Base-by-base conservation (phyloP, 2,888 invertebrate species). In the Anticlea derivata region DNA sequence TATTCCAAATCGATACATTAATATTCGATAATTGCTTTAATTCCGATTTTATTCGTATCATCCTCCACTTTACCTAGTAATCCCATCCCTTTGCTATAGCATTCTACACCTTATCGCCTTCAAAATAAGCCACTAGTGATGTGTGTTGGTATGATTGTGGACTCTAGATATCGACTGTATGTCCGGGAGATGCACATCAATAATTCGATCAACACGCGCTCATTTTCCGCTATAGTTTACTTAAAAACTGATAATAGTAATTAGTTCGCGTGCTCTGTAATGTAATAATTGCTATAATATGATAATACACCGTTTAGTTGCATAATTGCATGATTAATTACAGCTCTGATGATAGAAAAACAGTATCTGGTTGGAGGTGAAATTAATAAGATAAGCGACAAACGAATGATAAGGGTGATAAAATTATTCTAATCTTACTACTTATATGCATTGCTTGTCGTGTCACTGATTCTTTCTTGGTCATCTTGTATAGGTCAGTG, bases 131-230 rank as follows among this genome's bases (percentile, higher is more conserved):
- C 39, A 7, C 3, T 24, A 11, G 13, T 5, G 8, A 55, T 24
- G 45, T 34, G 35, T 8, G 8, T 41, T 5, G 12, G 20, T 30
- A 50, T 39, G 20, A 17, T 35, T 39, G 38, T 50, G 12, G 26
- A 31, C 34, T 48, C 31, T 72, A 70, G 66, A 73, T 75, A 73
- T 77, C 71, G 69, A 45, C 39, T 41, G 35, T 39, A 46, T 68
- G 61, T 86, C 87, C 87, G 80, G 89, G 88, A 81, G 81, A 80
- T 83, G 43, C 84, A 83, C 81, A 66, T 77, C 78, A 76, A 81
- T 85, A 86, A 86, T 63, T 85, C 83, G 82, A 83, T 80, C 83
- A 75, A 50, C 75, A 79, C 78, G 80, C 75, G 74, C 65, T 56
- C 60, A 46, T 64, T 80, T 65, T 72, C 68, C 66, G 67, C 65